These are phyloP conservation scores for Palloptera scutellata DNA, from an alignment of 2,888 invertebrate species.

Conservation along the genomic window DNA sequence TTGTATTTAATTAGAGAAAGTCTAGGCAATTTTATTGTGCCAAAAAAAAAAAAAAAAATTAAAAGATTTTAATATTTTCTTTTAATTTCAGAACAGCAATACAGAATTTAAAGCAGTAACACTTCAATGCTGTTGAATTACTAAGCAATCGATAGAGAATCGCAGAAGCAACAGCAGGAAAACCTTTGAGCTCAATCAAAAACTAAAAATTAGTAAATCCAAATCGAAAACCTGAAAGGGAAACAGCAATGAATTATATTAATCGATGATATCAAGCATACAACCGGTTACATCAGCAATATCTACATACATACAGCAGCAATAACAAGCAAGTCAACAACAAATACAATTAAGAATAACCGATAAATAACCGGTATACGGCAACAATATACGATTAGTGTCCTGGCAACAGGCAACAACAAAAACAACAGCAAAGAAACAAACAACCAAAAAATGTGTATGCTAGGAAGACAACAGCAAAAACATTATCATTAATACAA, in stretches of 20 bases:
- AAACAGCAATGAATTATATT: slow-evolving; percentile 3
- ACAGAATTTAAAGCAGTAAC: too few species aligned
- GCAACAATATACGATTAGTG: neutral
- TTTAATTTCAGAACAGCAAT: too few species aligned
- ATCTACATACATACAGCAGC: too few species aligned
- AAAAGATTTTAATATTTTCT: too few species aligned
- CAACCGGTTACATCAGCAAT: neutral
- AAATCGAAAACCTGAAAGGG: neutral
- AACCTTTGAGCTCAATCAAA: neutral
- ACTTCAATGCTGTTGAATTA: too few species aligned
- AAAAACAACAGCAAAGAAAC: slow-evolving; percentile 7
- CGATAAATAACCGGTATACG: slow-evolving; percentile 3
- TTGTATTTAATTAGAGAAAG: too few species aligned
- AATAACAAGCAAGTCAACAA: slow-evolving; percentile 6
- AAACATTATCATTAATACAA: neutral
- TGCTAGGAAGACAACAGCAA: slow-evolving; percentile 9
- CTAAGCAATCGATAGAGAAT: too few species aligned
- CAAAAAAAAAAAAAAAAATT: too few species aligned
- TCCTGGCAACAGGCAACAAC: neutral
- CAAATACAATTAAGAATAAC: neutral
- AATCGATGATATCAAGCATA: neutral
- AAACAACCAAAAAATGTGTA: slow-evolving; percentile 22
- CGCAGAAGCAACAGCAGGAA: neutral
- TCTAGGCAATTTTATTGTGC: too few species aligned
- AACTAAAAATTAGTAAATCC: neutral